Evolutionary conservation across 2,113 vertebrate species (phyloP).

Genomic region (Cinclus mexicanus): DNA sequence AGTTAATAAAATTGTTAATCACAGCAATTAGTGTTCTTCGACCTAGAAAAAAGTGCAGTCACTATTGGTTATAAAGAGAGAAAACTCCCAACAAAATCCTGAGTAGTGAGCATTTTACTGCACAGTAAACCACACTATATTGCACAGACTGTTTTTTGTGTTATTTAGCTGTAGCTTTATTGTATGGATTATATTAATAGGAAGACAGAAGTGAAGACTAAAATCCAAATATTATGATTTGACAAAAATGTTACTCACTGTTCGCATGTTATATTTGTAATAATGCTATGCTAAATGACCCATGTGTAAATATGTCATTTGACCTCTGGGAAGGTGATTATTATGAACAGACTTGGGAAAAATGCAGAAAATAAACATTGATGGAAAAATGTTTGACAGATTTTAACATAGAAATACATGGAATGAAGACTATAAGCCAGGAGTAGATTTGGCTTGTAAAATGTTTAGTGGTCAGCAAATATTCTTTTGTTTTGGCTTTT

Average conservation of each 20-base stretch:
- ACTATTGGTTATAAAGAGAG: not conserved
- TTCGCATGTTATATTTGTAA: not conserved
- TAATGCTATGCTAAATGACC: not conserved
- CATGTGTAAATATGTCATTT: not conserved
- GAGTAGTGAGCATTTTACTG: not conserved
- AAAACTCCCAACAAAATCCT: not conserved
- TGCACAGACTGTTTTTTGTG: not conserved
- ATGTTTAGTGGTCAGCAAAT: not conserved
- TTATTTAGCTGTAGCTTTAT: not conserved
- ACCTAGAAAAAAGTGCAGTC: not conserved
- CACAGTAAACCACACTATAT: not conserved
- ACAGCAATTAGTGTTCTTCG: not conserved
- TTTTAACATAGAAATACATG: not conserved
- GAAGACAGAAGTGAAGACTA: not conserved
- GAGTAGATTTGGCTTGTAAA: not conserved
- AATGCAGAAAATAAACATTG: not conserved
- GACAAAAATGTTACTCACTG: not conserved
- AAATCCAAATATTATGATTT: not conserved
- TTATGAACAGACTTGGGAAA: not conserved
- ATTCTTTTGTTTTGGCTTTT: not conserved
- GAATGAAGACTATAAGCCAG: not conserved
- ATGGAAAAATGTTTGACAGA: not conserved
- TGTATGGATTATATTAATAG: not conserved
- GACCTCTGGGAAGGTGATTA: not conserved
- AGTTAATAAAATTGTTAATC: not conserved